Evolutionary conservation across 2,888 invertebrate genomes (phyloP), one percentile per base, ranked within the genome.

Genomic region (Hedya salicella): DNA sequence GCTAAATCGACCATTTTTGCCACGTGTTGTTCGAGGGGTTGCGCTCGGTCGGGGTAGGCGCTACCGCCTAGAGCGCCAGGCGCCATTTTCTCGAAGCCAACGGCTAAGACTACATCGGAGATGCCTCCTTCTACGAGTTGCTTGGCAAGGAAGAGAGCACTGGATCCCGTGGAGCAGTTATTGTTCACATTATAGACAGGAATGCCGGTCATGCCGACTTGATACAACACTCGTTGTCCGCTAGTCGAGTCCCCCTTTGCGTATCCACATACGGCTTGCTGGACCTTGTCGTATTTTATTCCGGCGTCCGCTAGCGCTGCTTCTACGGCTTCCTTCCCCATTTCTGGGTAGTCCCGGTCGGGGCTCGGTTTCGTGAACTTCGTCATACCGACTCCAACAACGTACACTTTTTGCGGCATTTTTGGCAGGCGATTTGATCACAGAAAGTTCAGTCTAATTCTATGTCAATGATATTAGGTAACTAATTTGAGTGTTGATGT

Each of bases 31-130:
- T 98, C 98, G 93, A 98, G 92, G 2, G 98, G 98, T 88, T 97
- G 96, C 0, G 97, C 96, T 62, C 98, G 94, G 83, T 98, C 98
- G 59, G 93, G 83, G 86, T 95, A 96, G 86, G 95, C 95, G 0
- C 95, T 87, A 0, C 95, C 88, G 13, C 94, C 91, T 13, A 99
- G 91, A 0, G 99, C 98, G 0, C 99, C 99, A 13, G 95, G 94
- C 73, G 98, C 96, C 99, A 99, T 99, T 89, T 99, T 99, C 82
- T 99, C 99, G 86, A 99, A 99, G 3, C 99, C 99, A 36, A 99
- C 89, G 1, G 98, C 99, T 63, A 99, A 89, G 0, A 97, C 96
- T 79, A 99, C 97, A 75, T 98, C 96, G 17, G 95, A 95, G 77
- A 95, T 93, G 11, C 98, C 98, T 69, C 96, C 95, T 88, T 98